Conservation (phyloP, 1,140 invertebrate species). For the Drosophila funebris region DNA sequence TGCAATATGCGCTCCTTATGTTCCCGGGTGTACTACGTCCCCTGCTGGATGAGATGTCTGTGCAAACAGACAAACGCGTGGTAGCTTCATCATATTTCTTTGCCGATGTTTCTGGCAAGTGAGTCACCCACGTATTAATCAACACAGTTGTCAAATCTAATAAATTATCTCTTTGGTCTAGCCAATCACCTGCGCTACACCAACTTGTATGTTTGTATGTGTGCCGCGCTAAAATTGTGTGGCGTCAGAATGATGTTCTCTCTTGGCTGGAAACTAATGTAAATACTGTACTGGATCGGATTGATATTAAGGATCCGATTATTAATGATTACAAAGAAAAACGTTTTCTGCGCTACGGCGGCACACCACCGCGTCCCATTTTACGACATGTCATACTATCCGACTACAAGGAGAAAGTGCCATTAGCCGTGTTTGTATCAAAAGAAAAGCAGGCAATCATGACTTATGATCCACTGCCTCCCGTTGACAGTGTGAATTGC, state of each 20-base stretch:
- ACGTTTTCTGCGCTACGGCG: conserved; percentile 83
- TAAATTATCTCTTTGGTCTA: conserved; percentile 56
- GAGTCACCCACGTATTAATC: conserved; percentile 30
- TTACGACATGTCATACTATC: conserved; percentile 92
- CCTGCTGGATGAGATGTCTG: conserved; percentile 91
- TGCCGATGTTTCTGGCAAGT: conserved; percentile 72
- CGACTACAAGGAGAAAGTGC: conserved; percentile 88
- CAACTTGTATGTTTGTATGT: conserved; percentile 91
- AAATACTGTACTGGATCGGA: conserved; percentile 86
- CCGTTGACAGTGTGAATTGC: conserved; percentile 89
- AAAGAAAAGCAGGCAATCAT: conserved; percentile 87
- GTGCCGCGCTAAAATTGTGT: conserved; percentile 89
- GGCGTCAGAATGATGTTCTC: conserved; percentile 91
- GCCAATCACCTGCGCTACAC: conserved; percentile 87
- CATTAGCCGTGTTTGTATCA: conserved; percentile 75
- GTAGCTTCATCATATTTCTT: conserved; percentile 85
- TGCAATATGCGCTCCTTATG: conserved; percentile 92
- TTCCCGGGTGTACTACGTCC: conserved; percentile 91
- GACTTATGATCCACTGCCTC: conserved; percentile 92
- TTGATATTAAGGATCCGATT: conserved; percentile 88
- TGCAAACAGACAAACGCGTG: conserved; percentile 89
- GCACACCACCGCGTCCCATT: conserved; percentile 88
- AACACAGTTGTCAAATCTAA: conserved; percentile 3
- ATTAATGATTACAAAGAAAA: conserved; percentile 87
- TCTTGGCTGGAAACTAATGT: conserved; percentile 91